Conservation (phyloP, 2,888 invertebrate species). For the Nebria brevicollis region DNA sequence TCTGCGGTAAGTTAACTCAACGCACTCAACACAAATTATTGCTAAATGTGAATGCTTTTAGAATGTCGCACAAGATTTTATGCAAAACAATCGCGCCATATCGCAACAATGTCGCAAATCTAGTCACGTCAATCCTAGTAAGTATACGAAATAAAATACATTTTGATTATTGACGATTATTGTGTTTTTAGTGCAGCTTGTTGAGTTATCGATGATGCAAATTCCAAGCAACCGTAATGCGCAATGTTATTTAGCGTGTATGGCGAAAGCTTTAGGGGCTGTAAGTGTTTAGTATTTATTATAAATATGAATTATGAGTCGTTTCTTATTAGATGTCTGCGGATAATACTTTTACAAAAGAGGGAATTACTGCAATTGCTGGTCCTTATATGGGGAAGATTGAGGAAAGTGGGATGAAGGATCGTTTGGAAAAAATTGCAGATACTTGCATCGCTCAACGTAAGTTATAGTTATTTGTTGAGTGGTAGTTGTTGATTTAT, state of each 20-base stretch:
- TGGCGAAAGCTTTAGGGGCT: constrained; percentile 2
- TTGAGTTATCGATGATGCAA: constrained; percentile 3
- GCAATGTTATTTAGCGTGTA: constrained; percentile 2
- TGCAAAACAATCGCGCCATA: neutral
- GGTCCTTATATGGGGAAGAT: neutral
- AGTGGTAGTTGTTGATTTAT: neutral
- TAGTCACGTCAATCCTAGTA: neutral
- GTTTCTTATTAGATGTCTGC: neutral
- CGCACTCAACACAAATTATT: neutral
- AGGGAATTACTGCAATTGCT: neutral
- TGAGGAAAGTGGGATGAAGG: neutral
- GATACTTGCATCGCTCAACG: constrained; percentile 1
- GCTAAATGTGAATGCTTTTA: neutral
- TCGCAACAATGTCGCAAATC: neutral
- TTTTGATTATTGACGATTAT: neutral
- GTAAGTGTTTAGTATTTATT: neutral
- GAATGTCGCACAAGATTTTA: neutral
- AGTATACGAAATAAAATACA: neutral
- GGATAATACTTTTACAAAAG: neutral
- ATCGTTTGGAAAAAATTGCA: neutral
- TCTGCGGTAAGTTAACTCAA: too few species aligned
- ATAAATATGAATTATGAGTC: neutral
- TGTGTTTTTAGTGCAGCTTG: neutral
- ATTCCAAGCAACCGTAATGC: neutral
- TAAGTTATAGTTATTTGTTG: neutral